Evolutionary conservation across 2,113 vertebrate species (phyloP).

Genomic region (Rousettus leschenaultii): DNA sequence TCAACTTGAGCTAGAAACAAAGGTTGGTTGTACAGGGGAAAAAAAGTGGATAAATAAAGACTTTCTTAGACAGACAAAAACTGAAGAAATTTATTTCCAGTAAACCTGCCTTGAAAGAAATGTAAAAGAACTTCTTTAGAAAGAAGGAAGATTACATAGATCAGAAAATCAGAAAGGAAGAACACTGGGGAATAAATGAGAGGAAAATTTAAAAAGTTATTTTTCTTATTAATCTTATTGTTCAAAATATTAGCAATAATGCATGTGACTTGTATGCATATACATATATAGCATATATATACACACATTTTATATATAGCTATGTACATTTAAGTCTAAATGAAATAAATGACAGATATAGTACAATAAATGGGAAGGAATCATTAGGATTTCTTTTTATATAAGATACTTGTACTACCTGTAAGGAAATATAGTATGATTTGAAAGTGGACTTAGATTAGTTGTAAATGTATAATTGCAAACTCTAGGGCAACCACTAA

Average conservation of each 20-base stretch:
- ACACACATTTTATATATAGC: background rate
- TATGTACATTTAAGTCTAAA: background rate
- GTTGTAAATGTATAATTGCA: background rate
- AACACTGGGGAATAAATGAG: background rate
- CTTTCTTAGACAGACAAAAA: background rate
- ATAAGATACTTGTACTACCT: background rate
- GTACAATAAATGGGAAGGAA: background rate
- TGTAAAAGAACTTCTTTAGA: background rate
- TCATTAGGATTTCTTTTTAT: background rate
- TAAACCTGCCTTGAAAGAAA: background rate
- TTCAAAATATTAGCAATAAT: background rate
- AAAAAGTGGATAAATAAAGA: background rate
- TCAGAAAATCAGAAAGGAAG: background rate
- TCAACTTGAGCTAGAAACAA: background rate
- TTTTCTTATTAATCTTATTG: background rate
- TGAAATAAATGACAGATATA: background rate
- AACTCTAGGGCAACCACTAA: background rate
- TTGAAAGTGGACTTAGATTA: background rate
- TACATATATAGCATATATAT: background rate
- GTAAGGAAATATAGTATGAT: background rate
- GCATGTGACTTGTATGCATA: background rate
- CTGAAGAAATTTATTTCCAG: background rate
- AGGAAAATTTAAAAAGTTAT: background rate
- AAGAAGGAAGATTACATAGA: background rate
- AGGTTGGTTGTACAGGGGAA: background rate